Evolutionary conservation across 2,113 vertebrate species (phyloP).

Genomic region (Platysternon megacephalum): DNA sequence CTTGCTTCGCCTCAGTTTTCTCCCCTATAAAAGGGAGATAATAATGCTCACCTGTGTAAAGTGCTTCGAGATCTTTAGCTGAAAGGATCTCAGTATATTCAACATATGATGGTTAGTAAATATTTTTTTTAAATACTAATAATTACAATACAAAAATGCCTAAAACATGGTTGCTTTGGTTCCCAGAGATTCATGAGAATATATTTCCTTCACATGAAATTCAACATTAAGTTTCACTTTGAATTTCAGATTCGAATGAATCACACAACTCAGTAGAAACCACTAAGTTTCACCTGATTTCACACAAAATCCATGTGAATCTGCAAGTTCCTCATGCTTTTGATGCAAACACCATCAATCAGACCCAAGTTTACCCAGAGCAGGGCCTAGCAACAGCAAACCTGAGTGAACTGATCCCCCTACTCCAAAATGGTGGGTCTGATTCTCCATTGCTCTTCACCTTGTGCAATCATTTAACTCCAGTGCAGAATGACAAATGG

Average conservation of each 20-base stretch:
- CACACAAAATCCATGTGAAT: background rate
- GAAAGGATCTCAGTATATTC: background rate
- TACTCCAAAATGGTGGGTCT: fast-evolving
- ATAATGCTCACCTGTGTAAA: background rate
- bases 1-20: slow-evolving; percentile 59
- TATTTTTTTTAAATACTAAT: background rate
- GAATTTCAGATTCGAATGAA: background rate
- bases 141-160: background rate
- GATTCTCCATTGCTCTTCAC: background rate
- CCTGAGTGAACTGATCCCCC: background rate
- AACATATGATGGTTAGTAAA: background rate
- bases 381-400: background rate
- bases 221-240: background rate
- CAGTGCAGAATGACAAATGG: background rate
- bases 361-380: fast-evolving
- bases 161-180: background rate
- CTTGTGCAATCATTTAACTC: background rate
- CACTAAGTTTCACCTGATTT: background rate
- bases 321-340: background rate
- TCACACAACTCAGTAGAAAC: background rate
- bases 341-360: background rate
- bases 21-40: slow-evolving; percentile 22
- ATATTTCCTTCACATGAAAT: background rate
- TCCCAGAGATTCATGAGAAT: background rate
- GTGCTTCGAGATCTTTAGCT: background rate